Conservation (phyloP, 2,888 invertebrate genomes). For the Hemicrepidius hirtus region DNA sequence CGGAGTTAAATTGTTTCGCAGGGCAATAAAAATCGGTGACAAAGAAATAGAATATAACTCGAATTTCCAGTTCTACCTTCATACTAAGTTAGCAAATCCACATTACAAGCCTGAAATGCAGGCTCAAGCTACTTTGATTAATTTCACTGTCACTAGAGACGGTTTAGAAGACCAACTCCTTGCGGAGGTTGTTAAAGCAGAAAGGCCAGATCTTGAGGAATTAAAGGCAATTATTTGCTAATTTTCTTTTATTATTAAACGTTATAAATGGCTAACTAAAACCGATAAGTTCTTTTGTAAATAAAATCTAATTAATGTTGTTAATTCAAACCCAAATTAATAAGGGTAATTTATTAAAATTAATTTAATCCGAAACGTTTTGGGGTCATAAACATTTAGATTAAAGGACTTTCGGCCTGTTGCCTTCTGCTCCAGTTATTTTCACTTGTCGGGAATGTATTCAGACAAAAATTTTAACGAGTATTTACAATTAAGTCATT, state of each 20-base stretch:
- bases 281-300: no score
- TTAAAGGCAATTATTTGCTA: slow-evolving; percentile 77
- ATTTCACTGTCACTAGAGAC: slow-evolving; percentile 97
- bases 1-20: slow-evolving; percentile 67
- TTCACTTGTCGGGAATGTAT: no score
- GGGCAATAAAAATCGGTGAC: slow-evolving; percentile 97
- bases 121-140: slow-evolving; percentile 96
- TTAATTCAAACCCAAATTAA: no score
- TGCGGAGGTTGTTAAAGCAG: slow-evolving; percentile 97
- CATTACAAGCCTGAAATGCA: slow-evolving; percentile 99
- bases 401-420: no score
- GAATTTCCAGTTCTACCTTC: slow-evolving; percentile 89
- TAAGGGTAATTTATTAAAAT: no score
- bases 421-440: no score
- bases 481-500: no score
- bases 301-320: no score
- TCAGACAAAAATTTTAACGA: no score
- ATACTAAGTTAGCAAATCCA: slow-evolving; percentile 97
- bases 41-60: slow-evolving; percentile 96
- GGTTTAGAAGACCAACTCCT: slow-evolving; percentile 96
- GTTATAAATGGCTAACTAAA: no score
- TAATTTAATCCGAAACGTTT: no score
- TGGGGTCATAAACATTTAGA: no score
- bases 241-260: not conserved
- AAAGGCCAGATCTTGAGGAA: slow-evolving; percentile 96